Conservation (phyloP, 2,888 invertebrate species). For the Panopea generosa region DNA sequence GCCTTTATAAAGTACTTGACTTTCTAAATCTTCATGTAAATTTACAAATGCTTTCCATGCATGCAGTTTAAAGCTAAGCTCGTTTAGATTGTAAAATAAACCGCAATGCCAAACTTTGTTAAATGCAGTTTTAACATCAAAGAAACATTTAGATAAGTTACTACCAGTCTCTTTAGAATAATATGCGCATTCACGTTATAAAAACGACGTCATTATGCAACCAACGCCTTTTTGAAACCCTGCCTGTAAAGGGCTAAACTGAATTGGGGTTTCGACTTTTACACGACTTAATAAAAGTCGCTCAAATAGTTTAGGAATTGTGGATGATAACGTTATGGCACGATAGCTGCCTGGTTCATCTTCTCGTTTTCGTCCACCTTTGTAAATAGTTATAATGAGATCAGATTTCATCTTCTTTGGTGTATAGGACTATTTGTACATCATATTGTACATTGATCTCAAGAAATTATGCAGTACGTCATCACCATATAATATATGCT, state of each 20-base stretch:
- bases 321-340: slow-evolving; percentile 23
- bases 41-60: no score
- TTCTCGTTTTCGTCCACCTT: slow-evolving; percentile 28
- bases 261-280: background rate
- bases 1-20: no score
- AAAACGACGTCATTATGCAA: slow-evolving; percentile 34
- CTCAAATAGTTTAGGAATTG: slow-evolving; percentile 25
- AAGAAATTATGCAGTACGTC: background rate
- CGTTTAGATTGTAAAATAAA: no score
- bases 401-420: slow-evolving; percentile 21
- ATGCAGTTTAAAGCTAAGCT: no score
- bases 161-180: no score
- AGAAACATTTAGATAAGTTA: no score
- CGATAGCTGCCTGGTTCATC: slow-evolving; percentile 31
- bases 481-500: background rate
- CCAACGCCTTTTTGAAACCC: slow-evolving; percentile 25
- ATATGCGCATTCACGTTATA: slow-evolving; percentile 17
- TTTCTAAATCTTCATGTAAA: no score
- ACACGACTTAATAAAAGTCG: slow-evolving; percentile 2
- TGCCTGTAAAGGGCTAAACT: slow-evolving; percentile 11
- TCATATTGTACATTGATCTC: background rate
- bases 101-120: no score
- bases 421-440: slow-evolving; percentile 1
- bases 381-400: slow-evolving; percentile 13
- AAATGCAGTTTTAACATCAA: no score